Base-by-base conservation (phyloP, 2,797 vertebrate species). In the Leptatherina wallacei region DNA sequence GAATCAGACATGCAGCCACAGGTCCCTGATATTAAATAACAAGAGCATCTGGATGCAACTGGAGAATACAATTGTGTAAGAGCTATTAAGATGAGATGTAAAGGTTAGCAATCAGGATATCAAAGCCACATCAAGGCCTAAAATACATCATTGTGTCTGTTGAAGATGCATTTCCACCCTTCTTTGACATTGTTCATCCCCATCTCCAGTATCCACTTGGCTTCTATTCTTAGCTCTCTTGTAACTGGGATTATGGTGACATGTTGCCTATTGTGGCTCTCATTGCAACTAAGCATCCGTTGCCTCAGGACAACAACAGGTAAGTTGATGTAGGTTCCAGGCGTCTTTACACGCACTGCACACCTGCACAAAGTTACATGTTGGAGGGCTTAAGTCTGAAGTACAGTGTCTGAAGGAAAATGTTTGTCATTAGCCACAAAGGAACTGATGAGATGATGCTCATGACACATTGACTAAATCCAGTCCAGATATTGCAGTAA, bases 221-320 rank as follows among this genome's bases (percentile, higher is more conserved):
- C 56, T 74, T 81, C 91, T 94, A 92, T 94, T 93, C 91, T 92
- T 90, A 89, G 86, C 73, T 51, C 62, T 62, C 71, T 93, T 92
- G 90, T 93, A 65, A 35, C 56, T 51, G 71, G 80, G 89, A 89
- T 94, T 91, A 88, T 0, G 62, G 76, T 91, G 89, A 91, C 92
- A 92, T 91, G 86, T 74, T 68, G 76, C 75, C 89, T 89, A 81
- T 87, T 91, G 82, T 92, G 78, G 73, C 70, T 68, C 68, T 20
- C 67, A 85, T 77, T 82, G 73, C 82, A 77, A 80, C 58, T 67
- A 78, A 79, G 80, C 81, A 84, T 88, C 85, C 75, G 61, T 42
- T 3, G 61, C 90, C 59, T 51, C 73, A 55, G 84, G 90, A 86
- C 22, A 65, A 9, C 29, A 61, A 8, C 55, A 54, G 74, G 57